Conservation (phyloP, 2,797 vertebrate species). For the Nasua narica region DNA sequence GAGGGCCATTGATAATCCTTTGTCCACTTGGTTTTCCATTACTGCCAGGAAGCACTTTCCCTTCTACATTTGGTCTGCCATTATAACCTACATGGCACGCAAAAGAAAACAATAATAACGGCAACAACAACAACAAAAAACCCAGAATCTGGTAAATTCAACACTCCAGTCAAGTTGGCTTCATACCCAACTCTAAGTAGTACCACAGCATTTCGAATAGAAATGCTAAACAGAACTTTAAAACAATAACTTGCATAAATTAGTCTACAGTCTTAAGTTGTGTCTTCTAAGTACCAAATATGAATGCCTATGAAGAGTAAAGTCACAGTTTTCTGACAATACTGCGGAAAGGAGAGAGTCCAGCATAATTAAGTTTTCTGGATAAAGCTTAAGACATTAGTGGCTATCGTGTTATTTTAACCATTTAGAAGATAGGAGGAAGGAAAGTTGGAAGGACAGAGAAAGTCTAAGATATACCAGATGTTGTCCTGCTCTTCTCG, state of each 20-base stretch:
- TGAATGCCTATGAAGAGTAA: not conserved
- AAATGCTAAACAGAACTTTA: not conserved
- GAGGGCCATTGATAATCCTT: conserved; percentile 93
- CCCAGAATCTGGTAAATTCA: not conserved
- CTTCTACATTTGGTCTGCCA: conserved; percentile 87
- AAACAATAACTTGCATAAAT: not conserved
- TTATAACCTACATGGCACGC: conserved; percentile 87
- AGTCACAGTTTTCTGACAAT: not conserved
- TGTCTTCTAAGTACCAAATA: not conserved
- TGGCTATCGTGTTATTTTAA: not conserved
- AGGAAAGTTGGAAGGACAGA: not conserved
- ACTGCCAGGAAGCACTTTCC: conserved; percentile 84
- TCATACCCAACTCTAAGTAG: not conserved
- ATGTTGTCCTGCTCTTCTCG: not conserved
- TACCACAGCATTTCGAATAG: not conserved
- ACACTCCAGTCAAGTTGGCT: not conserved
- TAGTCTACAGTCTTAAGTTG: not conserved
- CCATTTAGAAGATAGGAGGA: not conserved
- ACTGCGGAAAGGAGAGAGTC: not conserved
- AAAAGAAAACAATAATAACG: not conserved
- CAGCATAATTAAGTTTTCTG: not conserved
- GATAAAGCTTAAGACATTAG: not conserved
- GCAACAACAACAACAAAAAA: not conserved
- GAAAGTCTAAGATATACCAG: not conserved
- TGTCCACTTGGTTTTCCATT: conserved; percentile 88